phyloP scores from a whole-genome alignment of 2,113 vertebrate genomes.

The Catharus minimus region DNA sequence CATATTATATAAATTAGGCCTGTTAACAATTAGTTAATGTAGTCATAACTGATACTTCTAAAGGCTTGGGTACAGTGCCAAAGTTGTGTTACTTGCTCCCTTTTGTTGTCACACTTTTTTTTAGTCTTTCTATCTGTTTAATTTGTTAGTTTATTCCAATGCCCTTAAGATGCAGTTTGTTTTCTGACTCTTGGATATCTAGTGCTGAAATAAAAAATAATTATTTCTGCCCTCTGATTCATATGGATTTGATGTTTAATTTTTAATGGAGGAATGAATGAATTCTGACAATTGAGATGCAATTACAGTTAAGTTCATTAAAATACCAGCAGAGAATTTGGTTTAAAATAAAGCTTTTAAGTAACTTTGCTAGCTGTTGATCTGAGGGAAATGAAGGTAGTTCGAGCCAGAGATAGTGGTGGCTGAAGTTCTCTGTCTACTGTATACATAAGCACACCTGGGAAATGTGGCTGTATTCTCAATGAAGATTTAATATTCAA shows the following conservation, averaged over 20 bases:
- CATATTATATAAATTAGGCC: neutral
- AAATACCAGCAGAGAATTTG: neutral
- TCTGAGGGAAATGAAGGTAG: neutral
- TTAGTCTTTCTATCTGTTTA: neutral
- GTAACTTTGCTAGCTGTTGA: neutral
- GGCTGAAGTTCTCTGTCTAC: neutral
- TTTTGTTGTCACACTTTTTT: neutral
- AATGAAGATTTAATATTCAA: neutral
- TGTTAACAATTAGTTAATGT: neutral
- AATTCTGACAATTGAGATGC: neutral
- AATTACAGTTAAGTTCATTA: neutral
- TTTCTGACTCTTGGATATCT: neutral
- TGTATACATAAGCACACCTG: neutral
- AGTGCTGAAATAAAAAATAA: neutral
- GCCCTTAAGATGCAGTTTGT: neutral
- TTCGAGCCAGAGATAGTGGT: neutral
- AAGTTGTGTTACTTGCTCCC: neutral
- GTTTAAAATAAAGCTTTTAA: neutral
- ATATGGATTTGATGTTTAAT: neutral
- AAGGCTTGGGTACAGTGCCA: neutral
- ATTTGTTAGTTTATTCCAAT: neutral
- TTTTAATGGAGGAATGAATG: neutral
- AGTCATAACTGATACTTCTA: neutral
- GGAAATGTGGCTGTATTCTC: neutral
- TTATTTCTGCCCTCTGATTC: neutral